Evolutionary conservation across 1,140 invertebrate species (phyloP).

Genomic region (Drosophila equinoxialis): DNA sequence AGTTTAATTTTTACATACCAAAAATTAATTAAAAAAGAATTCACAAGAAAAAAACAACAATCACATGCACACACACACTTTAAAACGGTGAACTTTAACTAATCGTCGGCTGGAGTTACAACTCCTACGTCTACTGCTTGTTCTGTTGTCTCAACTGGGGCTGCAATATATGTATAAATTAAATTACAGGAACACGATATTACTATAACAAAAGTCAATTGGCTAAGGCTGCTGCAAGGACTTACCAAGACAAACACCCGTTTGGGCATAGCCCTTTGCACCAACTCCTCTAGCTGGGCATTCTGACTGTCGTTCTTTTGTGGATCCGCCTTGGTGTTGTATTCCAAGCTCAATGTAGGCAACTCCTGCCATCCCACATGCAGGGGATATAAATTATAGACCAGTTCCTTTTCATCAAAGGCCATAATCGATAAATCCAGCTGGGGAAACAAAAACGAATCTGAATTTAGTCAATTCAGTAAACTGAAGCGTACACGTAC

Average conservation of each 20-base stretch:
- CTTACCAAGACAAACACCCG: conserved; percentile 82
- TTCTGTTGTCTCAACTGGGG: conserved; percentile 74
- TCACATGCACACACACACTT: conserved; percentile 39
- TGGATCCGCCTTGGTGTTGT: conserved; percentile 79
- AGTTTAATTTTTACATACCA: conserved; percentile 61
- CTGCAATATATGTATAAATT: conserved; percentile 35
- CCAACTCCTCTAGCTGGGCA: conserved; percentile 70
- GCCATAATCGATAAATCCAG: conserved; percentile 81
- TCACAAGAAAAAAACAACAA: background rate
- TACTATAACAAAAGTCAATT: background rate
- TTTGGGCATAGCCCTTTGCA: conserved; percentile 80
- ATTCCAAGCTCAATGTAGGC: conserved; percentile 75
- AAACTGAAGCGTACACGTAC: conserved; percentile 17
- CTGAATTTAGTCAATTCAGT: too few relatives aligned
- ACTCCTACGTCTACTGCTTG: conserved; percentile 51
- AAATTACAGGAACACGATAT: background rate
- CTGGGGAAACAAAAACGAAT: conserved; percentile 26
- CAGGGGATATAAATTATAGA: conserved; percentile 81
- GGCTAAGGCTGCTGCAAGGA: background rate
- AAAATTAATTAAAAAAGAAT: conserved; percentile 28
- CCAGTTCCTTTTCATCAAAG: conserved; percentile 74
- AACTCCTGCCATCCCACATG: conserved; percentile 81
- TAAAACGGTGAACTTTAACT: conserved; percentile 66
- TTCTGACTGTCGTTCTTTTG: conserved; percentile 75
- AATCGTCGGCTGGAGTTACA: conserved; percentile 26